Conservation (phyloP, 2,888 invertebrate genomes). For the Muschampia plurimacula region DNA sequence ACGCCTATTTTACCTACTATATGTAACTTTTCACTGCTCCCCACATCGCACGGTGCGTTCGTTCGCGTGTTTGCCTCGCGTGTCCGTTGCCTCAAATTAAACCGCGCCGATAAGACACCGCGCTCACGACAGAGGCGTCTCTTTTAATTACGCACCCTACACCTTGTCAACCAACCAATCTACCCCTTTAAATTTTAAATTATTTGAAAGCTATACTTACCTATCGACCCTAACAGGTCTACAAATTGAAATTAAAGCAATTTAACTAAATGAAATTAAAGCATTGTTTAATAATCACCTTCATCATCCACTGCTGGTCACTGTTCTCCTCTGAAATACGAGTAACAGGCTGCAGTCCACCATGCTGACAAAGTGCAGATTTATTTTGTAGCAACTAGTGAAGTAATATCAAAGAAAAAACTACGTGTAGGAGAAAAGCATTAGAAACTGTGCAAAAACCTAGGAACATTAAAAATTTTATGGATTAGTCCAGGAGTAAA, state of each 20-base stretch:
- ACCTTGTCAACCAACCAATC: slow-evolving; percentile 66
- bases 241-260: not conserved
- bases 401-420: too few species aligned
- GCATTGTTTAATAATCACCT: too few species aligned
- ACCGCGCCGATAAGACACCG: slow-evolving; percentile 80
- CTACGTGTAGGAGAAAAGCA: too few species aligned
- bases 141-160: slow-evolving; percentile 83
- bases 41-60: slow-evolving; percentile 63
- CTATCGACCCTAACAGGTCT: slow-evolving; percentile 4
- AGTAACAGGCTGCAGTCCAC: too few species aligned
- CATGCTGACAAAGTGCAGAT: too few species aligned
- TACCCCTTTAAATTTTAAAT: slow-evolving; percentile 69
- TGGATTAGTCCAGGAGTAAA: too few species aligned
- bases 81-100: slow-evolving; percentile 84
- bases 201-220: slow-evolving; percentile 31
- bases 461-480: too few species aligned
- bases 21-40: not conserved
- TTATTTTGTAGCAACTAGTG: too few species aligned
- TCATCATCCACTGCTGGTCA: too few species aligned
- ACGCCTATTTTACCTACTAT: not conserved
- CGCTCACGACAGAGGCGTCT: slow-evolving; percentile 82
- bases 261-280: too few species aligned
- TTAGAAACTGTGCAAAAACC: too few species aligned
- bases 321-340: too few species aligned
- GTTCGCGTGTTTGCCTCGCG: slow-evolving; percentile 81